Evolutionary conservation across 2,113 vertebrate genomes (phyloP), one percentile per base, ranked within the genome.

Genomic region (Tinamus guttatus): DNA sequence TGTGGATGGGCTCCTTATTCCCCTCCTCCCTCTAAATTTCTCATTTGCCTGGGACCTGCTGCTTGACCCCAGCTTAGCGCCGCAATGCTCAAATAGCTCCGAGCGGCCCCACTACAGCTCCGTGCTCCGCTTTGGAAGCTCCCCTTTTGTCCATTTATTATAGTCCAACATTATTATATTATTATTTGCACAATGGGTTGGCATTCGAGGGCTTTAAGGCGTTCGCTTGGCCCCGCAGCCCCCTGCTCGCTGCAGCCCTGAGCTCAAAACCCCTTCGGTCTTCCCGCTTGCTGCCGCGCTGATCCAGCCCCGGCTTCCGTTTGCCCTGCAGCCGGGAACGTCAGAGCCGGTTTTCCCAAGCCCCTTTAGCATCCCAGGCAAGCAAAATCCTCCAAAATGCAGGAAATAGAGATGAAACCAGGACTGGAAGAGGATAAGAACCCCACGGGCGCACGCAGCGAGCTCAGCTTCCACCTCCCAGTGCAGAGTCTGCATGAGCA

Each of bases 371-470:
- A 16, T 41, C 27, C 40, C 1, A 0, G 43, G 12, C 54, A 13
- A 73, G 13, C 14, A 8, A 34, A 34, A 6, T 15, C 51, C 38
- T 20, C 2, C 0, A 0, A 11, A 15, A 45, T 0, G 0, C 4
- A 11, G 43, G 64, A 62, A 92, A 70, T 13, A 43, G 47, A 81
- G 41, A 17, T 7, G 1, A 67, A 77, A 71, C 4, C 7, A 1
- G 0, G 30, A 20, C 9, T 4, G 20, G 11, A 17, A 4, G 1
- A 7, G 8, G 18, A 20, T 19, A 77, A n/a, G 65, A 27, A 12
- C n/a, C 7, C 45, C 56, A 25, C 13, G 13, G 36, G 28, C 30
- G 14, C 17, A 11, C 25, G 32, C 28, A 52, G n/a, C 56, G 38
- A 0, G 6, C 41, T 34, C 40, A 41, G 43, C 3, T 25, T 16